Evolutionary conservation across 2,888 invertebrate species (phyloP), one percentile per base, ranked within the genome.

Genomic region (Perizoma flavofasciatum): DNA sequence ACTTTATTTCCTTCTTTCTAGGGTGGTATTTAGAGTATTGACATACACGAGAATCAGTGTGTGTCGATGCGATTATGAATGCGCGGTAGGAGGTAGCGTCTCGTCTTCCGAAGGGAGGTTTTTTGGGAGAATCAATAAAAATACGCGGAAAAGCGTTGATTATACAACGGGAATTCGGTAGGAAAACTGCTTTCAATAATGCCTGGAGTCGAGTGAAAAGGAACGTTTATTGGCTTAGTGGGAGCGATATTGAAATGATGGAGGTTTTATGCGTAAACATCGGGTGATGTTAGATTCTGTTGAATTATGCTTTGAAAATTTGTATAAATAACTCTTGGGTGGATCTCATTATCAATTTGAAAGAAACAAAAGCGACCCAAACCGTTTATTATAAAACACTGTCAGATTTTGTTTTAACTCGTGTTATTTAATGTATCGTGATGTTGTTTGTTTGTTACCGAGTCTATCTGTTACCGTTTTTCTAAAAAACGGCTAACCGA

Each of bases 51-150:
- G n/a, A n/a, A n/a, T n/a, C n/a, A n/a, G n/a, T 82, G 83, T 88
- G 83, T 90, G 89, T 82, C 89, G 88, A 90, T 91, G 85, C 85
- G 88, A 90, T 91, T 90, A 91, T 91, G 91, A 91, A 92, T 90
- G 90, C 90, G 88, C 87, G 85, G 91, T 89, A 90, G 91, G 90
- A 89, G 91, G 89, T 81, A 85, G 89, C 88, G 86, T 74, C 83
- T 85, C 89, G 83, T 86, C 86, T 88, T 88, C 85, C 85, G 77
- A 77, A 22, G 83, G 80, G 84, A 78, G 79, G 82, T 75, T 74
- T 70, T 75, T 72, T 69, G 82, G 81, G 82, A 79, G 89, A 90
- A 91, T 92, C 91, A 91, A 92, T 91, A 92, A 91, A 90, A 91
- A 89, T 89, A 89, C 89, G 89, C 88, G 86, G 88, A 88, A 88